phyloP scores from a whole-genome alignment of 2,113 vertebrate genomes.

The Tichodroma muraria region DNA sequence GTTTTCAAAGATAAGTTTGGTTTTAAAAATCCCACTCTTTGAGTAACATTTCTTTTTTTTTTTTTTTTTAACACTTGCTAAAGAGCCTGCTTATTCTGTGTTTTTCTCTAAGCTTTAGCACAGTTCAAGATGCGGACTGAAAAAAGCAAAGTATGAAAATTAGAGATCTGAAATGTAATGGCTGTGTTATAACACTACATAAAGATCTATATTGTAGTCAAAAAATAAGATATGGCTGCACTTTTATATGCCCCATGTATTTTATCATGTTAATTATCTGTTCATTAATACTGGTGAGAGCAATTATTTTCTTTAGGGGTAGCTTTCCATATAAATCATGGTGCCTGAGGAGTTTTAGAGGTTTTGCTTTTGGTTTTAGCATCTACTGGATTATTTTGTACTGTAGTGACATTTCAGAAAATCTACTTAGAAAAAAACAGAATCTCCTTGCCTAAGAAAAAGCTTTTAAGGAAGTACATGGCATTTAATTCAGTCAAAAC shows the following conservation, averaged over 20 bases:
- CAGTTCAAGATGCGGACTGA: background rate
- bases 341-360: background rate
- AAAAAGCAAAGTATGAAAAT: background rate
- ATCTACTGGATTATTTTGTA: background rate
- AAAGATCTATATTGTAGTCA: background rate
- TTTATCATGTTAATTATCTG: constrained; percentile 20
- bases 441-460: background rate
- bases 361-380: background rate
- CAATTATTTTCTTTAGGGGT: constrained; percentile 20
- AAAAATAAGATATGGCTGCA: constrained; percentile 11
- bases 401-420: background rate
- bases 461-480: background rate
- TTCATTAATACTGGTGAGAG: constrained; percentile 12
- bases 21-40: background rate
- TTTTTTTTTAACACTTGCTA: background rate
- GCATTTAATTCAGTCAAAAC: background rate
- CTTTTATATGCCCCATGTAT: background rate
- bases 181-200: background rate
- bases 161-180: background rate
- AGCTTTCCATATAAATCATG: background rate
- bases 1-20: background rate
- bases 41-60: background rate
- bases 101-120: background rate
- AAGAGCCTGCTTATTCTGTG: background rate
- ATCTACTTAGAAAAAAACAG: background rate